phyloP scores from a whole-genome alignment of 1,140 invertebrate genomes.

The Ceratitis capitata region DNA sequence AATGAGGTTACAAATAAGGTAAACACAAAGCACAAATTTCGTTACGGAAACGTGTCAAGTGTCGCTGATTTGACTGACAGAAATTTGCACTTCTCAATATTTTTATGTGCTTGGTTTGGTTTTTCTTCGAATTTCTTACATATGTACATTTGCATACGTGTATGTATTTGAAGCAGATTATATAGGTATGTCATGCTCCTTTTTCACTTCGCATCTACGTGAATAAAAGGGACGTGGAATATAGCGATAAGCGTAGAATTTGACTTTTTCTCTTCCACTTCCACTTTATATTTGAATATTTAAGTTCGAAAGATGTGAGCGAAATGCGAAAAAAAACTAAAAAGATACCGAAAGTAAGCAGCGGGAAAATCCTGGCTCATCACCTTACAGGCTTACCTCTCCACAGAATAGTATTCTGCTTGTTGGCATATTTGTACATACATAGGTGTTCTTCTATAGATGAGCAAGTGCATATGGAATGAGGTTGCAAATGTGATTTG shows the following conservation, averaged over 20 bases:
- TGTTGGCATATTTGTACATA: no score
- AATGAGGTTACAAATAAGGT: neutral
- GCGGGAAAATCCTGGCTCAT: neutral
- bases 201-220: neutral
- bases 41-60: conserved; percentile 15
- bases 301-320: no score
- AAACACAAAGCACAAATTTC: neutral
- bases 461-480: neutral
- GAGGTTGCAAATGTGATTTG: neutral
- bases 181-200: no score
- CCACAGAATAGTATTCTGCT: no score
- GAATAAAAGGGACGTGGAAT: neutral
- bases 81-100: neutral
- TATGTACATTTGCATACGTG: neutral
- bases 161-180: no score
- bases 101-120: no score
- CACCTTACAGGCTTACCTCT: neutral
- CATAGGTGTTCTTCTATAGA: no score
- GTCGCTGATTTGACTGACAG: neutral
- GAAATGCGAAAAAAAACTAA: no score
- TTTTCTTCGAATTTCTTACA: neutral
- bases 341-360: neutral
- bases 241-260: neutral
- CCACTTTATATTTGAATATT: no score
- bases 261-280: neutral